Conservation (phyloP, 1,140 invertebrate genomes). For the Drosophila asahinai region DNA sequence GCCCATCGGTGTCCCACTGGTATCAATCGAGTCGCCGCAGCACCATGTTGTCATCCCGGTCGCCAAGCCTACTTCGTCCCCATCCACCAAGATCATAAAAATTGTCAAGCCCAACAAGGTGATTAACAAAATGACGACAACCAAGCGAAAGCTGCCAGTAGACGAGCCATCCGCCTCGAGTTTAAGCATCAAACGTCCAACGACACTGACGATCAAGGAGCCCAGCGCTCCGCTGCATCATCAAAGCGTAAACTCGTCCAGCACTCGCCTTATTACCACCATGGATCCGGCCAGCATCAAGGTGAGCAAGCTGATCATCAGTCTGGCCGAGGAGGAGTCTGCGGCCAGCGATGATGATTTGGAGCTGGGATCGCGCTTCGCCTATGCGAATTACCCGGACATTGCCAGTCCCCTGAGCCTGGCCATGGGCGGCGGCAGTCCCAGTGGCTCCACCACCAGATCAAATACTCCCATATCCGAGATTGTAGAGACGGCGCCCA, state of each 20-base stretch:
- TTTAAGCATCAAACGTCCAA: conserved; percentile 39
- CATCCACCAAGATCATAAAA: conserved; percentile 59
- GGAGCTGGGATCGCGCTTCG: conserved; percentile 41
- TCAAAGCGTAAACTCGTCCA: conserved; percentile 9
- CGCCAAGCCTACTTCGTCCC: background rate
- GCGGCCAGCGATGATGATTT: conserved; percentile 69
- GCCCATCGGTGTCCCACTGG: background rate
- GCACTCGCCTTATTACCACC: conserved; percentile 66
- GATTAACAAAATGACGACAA: conserved; percentile 71
- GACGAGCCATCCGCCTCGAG: background rate
- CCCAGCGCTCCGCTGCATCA: conserved; percentile 25
- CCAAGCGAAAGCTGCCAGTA: conserved; percentile 54
- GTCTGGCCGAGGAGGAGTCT: conserved; percentile 60
- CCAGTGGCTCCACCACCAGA: conserved; percentile 63
- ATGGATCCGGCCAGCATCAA: conserved; percentile 63
- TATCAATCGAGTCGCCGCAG: background rate
- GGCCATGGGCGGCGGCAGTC: conserved; percentile 72
- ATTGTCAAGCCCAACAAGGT: conserved; percentile 82
- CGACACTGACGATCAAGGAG: conserved; percentile 56
- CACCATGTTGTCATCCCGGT: background rate
- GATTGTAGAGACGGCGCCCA: conserved; percentile 41
- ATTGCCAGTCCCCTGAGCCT: conserved; percentile 70
- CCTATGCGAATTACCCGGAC: conserved; percentile 52
- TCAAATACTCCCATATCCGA: conserved; percentile 74
- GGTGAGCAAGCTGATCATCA: conserved; percentile 67